These are phyloP conservation scores for Lepidurus couesii DNA, from an alignment of 1,140 invertebrate genomes.

Conservation along the genomic window DNA sequence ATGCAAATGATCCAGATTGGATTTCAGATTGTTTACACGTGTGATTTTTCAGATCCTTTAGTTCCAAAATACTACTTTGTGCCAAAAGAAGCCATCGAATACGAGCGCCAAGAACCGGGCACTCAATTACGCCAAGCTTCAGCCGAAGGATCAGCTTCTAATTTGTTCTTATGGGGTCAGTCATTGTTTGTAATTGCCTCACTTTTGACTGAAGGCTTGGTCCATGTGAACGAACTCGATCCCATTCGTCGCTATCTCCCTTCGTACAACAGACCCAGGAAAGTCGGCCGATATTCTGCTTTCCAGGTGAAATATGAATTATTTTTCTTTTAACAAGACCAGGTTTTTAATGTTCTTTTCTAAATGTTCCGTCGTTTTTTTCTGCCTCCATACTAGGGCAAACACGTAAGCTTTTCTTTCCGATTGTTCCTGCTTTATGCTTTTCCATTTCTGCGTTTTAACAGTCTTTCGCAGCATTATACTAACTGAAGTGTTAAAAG, in stretches of 20 bases:
- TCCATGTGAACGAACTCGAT: constrained; percentile 94
- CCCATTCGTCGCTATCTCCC: constrained; percentile 91
- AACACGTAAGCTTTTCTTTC: neutral
- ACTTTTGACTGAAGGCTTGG: constrained; percentile 74
- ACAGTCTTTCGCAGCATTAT: neutral
- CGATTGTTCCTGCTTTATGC: constrained; percentile 10
- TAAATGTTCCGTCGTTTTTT: neutral
- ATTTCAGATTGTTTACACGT: neutral
- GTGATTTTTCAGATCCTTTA: constrained; percentile 59
- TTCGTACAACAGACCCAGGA: constrained; percentile 85
- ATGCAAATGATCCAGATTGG: constrained; percentile 35
- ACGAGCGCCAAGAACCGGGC: constrained; percentile 66
- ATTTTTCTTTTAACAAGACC: neutral
- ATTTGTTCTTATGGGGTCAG: constrained; percentile 79
- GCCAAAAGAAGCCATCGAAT: constrained; percentile 68
- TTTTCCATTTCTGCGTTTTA: neutral
- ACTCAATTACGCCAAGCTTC: constrained; percentile 56
- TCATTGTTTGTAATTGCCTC: constrained; percentile 90
- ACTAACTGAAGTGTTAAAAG: neutral
- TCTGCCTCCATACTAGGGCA: neutral
- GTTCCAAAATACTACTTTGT: constrained; percentile 87
- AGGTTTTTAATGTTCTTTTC: neutral
- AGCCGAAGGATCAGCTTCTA: constrained; percentile 52
- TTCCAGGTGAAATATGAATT: constrained; percentile 71
- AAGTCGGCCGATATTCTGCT: constrained; percentile 86